Percentiles rank a stretch among this genome's conserved stretches.
Evolutionary conservation across 1,140 invertebrate species (phyloP).

Genomic region (Piezodorus guildinii): DNA sequence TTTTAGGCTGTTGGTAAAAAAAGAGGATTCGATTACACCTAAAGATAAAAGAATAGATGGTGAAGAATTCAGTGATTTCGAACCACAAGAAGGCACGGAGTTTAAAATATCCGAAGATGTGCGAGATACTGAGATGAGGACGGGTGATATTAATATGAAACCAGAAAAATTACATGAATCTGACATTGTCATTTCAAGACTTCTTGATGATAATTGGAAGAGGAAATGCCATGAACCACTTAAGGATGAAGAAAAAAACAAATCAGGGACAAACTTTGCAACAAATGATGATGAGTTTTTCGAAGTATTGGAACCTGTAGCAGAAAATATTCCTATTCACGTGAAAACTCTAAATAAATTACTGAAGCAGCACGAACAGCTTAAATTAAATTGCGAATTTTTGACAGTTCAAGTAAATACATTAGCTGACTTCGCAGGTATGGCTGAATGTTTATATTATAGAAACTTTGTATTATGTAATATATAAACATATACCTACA

Average conservation of each 20-base stretch:
- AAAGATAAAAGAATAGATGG: not conserved
- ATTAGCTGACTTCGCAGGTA: conserved; percentile 21
- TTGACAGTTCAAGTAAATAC: conserved; percentile 21
- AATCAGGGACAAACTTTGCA: not conserved
- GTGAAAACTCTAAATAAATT: conserved; percentile 19
- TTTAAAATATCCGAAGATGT: not conserved
- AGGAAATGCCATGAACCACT: not conserved
- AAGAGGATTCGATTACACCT: not conserved
- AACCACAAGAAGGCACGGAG: not conserved
- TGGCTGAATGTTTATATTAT: too few species aligned
- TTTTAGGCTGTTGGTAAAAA: not conserved
- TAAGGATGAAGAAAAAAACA: not conserved
- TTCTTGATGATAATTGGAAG: not conserved
- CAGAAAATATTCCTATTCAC: not conserved
- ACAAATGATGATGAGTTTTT: not conserved
- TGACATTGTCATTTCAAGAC: not conserved
- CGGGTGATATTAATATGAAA: too few species aligned
- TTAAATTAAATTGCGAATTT: conserved; percentile 18
- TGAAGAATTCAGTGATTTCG: not conserved
- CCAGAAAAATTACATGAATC: not conserved
- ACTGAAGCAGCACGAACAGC: conserved; percentile 16
- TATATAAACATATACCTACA: too few species aligned
- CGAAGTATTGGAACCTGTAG: not conserved
- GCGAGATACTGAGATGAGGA: too few species aligned
- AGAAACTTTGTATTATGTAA: too few species aligned